Evolutionary conservation across 1,140 invertebrate genomes (phyloP).

Genomic region (Tetragonula clypearis): DNA sequence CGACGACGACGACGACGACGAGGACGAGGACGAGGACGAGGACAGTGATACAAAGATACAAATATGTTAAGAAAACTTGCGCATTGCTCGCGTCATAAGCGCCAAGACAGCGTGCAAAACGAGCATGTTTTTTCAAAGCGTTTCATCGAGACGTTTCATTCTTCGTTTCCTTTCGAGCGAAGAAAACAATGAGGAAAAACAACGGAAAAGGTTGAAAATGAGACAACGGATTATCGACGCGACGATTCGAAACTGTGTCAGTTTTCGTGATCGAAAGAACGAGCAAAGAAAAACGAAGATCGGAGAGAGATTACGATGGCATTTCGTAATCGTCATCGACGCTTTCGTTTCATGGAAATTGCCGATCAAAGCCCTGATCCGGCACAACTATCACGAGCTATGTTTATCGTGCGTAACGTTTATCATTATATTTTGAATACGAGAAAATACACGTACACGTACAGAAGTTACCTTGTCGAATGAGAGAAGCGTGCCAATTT

Average conservation of each 20-base stretch:
- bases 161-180: neutral
- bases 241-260: neutral
- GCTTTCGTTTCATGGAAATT: neutral
- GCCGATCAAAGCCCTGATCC: conserved; percentile 7
- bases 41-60: neutral
- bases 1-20: conserved; percentile 13
- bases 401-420: conserved; percentile 28
- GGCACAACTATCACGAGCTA: conserved; percentile 24
- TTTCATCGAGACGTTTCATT: neutral
- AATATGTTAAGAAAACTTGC: conserved; percentile 3
- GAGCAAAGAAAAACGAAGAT: neutral
- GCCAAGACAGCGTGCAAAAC: neutral
- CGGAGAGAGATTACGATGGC: neutral
- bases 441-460: conserved; percentile 43
- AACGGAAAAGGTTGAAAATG: neutral
- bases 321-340: neutral
- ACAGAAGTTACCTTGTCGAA: conserved; percentile 15
- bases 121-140: neutral
- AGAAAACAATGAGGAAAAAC: neutral
- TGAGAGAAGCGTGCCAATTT: neutral
- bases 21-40: neutral
- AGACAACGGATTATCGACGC: neutral
- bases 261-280: neutral
- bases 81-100: neutral
- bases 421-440: conserved; percentile 52